Evolutionary conservation across 2,113 vertebrate genomes (phyloP).

Genomic region (Leucoraja erinaceus): DNA sequence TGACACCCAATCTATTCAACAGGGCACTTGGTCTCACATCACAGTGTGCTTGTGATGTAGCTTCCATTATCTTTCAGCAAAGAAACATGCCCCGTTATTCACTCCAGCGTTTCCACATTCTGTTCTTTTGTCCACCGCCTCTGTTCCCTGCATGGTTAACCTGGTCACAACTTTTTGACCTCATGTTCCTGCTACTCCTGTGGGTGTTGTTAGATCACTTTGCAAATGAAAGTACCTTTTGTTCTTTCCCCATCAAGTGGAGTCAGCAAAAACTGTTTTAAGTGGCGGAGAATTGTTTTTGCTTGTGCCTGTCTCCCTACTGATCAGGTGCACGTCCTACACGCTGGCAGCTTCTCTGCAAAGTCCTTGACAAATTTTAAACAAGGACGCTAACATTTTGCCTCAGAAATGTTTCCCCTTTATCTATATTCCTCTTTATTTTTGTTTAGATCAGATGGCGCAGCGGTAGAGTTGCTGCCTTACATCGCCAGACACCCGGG

Average conservation of each 20-base stretch:
- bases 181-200: slow-evolving; percentile 50
- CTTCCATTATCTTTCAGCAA: slow-evolving; percentile 72
- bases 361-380: background rate
- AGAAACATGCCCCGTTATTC: slow-evolving; percentile 80
- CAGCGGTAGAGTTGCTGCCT: too few species aligned
- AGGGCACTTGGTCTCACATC: slow-evolving; percentile 59
- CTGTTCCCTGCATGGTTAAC: slow-evolving; percentile 68
- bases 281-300: slow-evolving; percentile 41
- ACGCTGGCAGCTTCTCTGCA: background rate
- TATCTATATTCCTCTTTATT: too few species aligned
- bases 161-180: slow-evolving; percentile 79
- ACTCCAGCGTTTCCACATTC: slow-evolving; percentile 72
- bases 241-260: slow-evolving; percentile 46
- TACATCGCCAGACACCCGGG: too few species aligned
- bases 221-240: slow-evolving; percentile 45
- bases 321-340: background rate
- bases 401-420: background rate
- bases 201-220: slow-evolving; percentile 46
- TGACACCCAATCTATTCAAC: slow-evolving; percentile 76
- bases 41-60: slow-evolving; percentile 82
- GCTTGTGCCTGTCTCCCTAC: background rate
- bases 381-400: background rate
- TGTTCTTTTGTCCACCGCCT: slow-evolving; percentile 71
- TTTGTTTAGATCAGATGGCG: too few species aligned
- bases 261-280: slow-evolving; percentile 46